Percentiles rank a stretch among this genome's conserved stretches.
Evolutionary conservation across 2,888 invertebrate species (phyloP).

Genomic region (Thumatha senex): DNA sequence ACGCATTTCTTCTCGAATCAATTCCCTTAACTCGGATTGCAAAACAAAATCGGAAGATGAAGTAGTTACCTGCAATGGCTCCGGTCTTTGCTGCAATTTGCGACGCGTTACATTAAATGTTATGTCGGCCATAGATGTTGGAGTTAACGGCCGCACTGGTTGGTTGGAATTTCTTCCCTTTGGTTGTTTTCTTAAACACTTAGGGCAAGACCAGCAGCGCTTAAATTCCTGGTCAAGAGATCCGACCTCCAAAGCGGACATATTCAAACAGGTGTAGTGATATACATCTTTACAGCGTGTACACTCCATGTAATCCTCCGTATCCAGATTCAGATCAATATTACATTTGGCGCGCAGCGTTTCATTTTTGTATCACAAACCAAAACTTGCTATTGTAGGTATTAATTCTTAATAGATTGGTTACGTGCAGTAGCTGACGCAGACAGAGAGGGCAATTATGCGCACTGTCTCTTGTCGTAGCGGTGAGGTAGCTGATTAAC

Average conservation of each 20-base stretch:
- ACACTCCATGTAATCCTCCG: constrained; percentile 1
- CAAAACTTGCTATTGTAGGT: too few species aligned
- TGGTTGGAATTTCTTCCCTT: constrained; percentile 1
- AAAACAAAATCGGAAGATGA: neutral
- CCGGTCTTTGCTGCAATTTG: neutral
- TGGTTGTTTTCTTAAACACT: constrained; percentile 3
- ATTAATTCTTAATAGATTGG: too few species aligned
- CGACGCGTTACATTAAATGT: constrained; percentile 7
- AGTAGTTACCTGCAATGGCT: neutral
- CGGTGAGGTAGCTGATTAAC: too few species aligned
- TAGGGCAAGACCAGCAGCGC: neutral
- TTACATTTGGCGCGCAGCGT: neutral
- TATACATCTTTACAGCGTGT: neutral
- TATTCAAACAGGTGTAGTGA: neutral
- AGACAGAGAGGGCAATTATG: too few species aligned
- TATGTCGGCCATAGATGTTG: constrained; percentile 1
- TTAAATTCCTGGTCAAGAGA: neutral
- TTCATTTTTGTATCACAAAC: neutral
- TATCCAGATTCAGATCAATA: neutral
- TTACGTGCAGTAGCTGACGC: too few species aligned
- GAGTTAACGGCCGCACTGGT: constrained; percentile 2
- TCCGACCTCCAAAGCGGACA: neutral
- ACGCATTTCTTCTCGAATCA: constrained; percentile 8
- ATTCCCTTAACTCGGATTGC: neutral
- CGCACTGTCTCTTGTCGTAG: too few species aligned